phyloP scores from a whole-genome alignment of 2,113 vertebrate species.

The Chloebia gouldiae region DNA sequence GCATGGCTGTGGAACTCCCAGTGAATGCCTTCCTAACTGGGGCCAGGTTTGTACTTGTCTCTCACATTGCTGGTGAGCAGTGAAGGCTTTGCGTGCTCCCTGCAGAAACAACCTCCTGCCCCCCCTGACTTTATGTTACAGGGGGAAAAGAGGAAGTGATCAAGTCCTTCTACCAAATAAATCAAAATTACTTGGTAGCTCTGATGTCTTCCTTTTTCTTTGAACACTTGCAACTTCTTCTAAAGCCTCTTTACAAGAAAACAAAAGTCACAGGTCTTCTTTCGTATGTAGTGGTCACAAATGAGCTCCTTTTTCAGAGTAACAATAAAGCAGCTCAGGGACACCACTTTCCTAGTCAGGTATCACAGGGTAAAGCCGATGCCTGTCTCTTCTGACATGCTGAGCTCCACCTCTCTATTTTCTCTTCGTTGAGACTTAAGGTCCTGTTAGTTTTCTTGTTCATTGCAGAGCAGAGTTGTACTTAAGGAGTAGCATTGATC shows the following conservation, averaged over 20 bases:
- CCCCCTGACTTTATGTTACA: not conserved
- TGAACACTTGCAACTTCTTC: not conserved
- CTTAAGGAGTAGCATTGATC: not conserved
- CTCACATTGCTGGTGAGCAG: not conserved
- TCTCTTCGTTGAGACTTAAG: not conserved
- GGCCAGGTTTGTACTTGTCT: not conserved
- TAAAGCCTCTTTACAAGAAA: not conserved
- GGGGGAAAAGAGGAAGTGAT: not conserved
- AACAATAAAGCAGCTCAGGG: not conserved
- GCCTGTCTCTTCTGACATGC: not conserved
- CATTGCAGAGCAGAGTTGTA: not conserved
- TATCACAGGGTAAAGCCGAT: not conserved
- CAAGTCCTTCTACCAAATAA: not conserved
- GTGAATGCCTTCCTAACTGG: fast-evolving
- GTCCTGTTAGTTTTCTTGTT: not conserved
- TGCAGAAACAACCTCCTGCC: not conserved
- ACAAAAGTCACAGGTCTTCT: not conserved
- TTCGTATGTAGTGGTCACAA: not conserved
- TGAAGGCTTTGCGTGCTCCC: not conserved
- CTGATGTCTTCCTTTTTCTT: not conserved
- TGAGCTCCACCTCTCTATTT: not conserved
- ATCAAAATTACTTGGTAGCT: not conserved
- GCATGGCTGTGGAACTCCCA: not conserved
- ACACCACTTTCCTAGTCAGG: not conserved
- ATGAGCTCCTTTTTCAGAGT: not conserved